These are phyloP conservation scores for Sphaeridia pumilis DNA, from an alignment of 2,888 invertebrate species.

Conservation along the genomic window DNA sequence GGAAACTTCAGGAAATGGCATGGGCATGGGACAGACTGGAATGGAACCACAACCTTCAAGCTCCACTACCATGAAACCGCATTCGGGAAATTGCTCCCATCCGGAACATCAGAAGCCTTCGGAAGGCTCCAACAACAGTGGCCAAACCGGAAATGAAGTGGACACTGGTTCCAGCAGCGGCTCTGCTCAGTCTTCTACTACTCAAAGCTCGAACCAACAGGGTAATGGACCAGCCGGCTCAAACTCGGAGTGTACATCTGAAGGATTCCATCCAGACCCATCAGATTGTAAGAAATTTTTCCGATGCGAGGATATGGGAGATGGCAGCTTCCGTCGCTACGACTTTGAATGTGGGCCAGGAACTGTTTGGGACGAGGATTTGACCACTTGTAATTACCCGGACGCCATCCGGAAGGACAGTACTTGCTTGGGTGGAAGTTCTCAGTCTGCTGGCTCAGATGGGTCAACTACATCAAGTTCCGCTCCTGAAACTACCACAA, in stretches of 20 bases:
- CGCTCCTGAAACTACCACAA: conserved; percentile 4
- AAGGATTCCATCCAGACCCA: conserved; percentile 27
- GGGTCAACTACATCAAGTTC: not conserved
- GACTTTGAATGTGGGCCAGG: conserved; percentile 25
- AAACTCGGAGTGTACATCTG: not conserved
- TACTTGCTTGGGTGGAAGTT: conserved; percentile 12
- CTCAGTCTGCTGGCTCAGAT: too few species aligned
- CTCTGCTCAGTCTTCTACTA: not conserved
- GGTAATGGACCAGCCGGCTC: conserved; percentile 1
- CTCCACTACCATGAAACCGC: not conserved
- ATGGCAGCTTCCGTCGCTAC: conserved; percentile 16
- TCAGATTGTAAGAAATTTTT: conserved; percentile 30
- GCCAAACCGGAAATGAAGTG: not conserved
- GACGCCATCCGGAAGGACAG: conserved; percentile 11
- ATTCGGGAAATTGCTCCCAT: not conserved
- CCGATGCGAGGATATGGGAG: conserved; percentile 21
- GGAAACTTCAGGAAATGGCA: not conserved
- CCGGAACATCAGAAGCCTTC: too few species aligned
- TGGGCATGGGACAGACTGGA: not conserved
- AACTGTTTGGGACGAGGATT: conserved; percentile 18
- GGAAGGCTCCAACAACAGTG: conserved; percentile 1
- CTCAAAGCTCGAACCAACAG: not conserved
- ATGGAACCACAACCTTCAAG: conserved; percentile 3
- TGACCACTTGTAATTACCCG: conserved; percentile 16
- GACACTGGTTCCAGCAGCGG: not conserved